phyloP scores from a whole-genome alignment of 53 echinoderm and acorn worm genomes.

The Glandiceps talaboti region DNA sequence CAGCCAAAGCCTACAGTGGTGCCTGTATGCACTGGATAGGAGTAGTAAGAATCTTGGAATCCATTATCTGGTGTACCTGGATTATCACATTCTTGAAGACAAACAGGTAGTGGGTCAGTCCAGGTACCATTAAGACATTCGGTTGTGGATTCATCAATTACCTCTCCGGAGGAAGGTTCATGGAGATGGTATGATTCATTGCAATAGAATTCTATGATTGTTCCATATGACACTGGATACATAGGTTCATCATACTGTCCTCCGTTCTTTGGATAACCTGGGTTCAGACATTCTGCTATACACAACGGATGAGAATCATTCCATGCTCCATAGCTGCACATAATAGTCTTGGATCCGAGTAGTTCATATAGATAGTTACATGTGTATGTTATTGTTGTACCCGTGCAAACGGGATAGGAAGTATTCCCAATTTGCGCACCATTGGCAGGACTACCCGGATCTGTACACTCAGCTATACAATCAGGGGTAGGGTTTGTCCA shows the following conservation, averaged over 20 bases:
- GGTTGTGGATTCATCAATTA: background rate
- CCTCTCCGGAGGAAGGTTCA: background rate
- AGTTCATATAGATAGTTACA: background rate
- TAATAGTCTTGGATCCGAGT: background rate
- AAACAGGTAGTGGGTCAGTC: background rate
- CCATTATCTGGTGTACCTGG: background rate
- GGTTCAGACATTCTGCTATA: background rate
- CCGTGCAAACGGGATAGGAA: background rate
- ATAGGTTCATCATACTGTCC: background rate
- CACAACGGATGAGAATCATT: background rate
- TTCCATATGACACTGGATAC: background rate
- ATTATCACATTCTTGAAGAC: background rate
- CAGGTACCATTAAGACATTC: background rate
- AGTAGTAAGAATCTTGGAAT: background rate
- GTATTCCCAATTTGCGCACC: background rate
- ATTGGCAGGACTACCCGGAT: background rate
- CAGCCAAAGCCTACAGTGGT: background rate
- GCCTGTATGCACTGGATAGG: background rate
- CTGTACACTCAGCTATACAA: background rate
- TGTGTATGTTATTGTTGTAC: background rate
- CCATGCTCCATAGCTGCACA: background rate
- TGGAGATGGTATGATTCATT: background rate
- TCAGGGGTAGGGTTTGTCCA: background rate
- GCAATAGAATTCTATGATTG: background rate
- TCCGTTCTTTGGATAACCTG: background rate